Base-by-base conservation (phyloP, 2,888 invertebrate species). In the Graphium colonna region DNA sequence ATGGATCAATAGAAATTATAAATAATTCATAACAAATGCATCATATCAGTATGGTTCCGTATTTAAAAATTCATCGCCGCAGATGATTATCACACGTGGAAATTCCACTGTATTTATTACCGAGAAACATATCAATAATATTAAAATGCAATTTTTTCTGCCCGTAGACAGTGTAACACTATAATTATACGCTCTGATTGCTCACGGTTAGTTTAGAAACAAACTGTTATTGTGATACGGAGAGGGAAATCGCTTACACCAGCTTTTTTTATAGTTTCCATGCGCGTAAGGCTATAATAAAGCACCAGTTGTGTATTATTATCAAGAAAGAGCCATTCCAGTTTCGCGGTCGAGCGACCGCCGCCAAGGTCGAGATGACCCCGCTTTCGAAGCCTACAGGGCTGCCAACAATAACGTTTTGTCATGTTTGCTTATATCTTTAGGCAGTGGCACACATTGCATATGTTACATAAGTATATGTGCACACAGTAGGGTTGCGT, bases 361-460 rank as follows among this genome's bases (percentile, higher is more conserved):
- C 53, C 58, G 55, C 62, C 77, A 78, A 78, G 77, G 80, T 72
- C 73, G 69, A 60, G 60, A 65, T 68, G 73, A 73, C 75, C 69
- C 68, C 70, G 61, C 69, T 75, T 77, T 78, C 71, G 73, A 70
- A 69, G 69, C 64, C 52, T 61, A 46, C 55, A 65, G 65, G 62
- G 62, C 58, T 59, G 49, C 54, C 60, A 60, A 13, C 26, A 18
- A 28, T 65, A 61, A 67, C n/a, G 63, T 63, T 66, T 64, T 56
- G 44, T 56, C 55, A 41, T 31, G 31, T 10, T 3, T 31, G 10
- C 4, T 1, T 31, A 31, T 5, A 31, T 31, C 1, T 9, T 31
- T 31, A 31, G 10, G 31, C 9, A 31, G 8, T 31, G 31, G 26
- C 8, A 7, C 31, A 9, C 31, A 31, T 31, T 10, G 8, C 31